phyloP scores from a whole-genome alignment of 2,797 vertebrate species.

The Pterois miles region DNA sequence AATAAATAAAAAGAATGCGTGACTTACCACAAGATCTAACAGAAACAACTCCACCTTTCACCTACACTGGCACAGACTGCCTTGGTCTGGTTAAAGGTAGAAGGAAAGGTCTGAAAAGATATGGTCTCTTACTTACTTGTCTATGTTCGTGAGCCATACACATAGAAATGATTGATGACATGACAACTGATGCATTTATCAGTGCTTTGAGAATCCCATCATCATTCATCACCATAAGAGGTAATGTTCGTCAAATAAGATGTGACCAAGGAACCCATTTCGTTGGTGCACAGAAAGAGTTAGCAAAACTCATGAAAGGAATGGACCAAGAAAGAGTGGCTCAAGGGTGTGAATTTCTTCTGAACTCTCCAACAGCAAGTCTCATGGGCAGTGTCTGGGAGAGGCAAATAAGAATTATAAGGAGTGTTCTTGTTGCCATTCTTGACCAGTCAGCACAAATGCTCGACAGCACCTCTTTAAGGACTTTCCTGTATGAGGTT shows the following conservation, averaged over 20 bases:
- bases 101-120: conserved; percentile 22
- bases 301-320: neutral
- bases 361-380: conserved; percentile 21
- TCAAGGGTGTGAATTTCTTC: conserved; percentile 29
- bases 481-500: neutral
- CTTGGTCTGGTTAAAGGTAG: conserved; percentile 21
- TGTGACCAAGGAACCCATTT: conserved; percentile 50
- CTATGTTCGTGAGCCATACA: conserved; percentile 35
- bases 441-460: neutral
- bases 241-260: conserved; percentile 34
- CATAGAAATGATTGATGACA: conserved; percentile 26
- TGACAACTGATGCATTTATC: neutral
- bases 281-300: conserved; percentile 23
- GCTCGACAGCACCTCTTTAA: neutral
- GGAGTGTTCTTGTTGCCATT: neutral
- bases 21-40: conserved; percentile 21
- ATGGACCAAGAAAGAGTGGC: conserved; percentile 15
- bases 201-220: neutral
- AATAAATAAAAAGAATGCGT: conserved; percentile 24
- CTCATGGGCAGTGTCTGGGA: neutral
- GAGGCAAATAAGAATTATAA: neutral
- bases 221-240: neutral
- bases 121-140: conserved; percentile 37
- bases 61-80: conserved; percentile 37
- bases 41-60: conserved; percentile 31